Conservation (phyloP, 2,888 invertebrate genomes). For the Tachina fera region DNA sequence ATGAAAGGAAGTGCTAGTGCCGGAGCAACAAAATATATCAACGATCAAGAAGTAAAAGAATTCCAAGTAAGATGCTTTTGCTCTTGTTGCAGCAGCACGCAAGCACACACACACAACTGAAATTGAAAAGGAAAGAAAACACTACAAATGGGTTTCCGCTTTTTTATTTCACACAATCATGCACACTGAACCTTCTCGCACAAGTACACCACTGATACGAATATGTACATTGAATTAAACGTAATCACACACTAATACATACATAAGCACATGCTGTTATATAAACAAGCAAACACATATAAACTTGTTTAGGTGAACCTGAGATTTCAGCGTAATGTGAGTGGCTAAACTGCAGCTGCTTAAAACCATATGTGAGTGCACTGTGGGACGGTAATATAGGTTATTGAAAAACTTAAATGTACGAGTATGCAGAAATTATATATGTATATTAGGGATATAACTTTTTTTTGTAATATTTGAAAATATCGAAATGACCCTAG, state of each 20-base stretch:
- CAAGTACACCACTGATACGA: background rate
- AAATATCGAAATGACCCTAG: too few relatives aligned
- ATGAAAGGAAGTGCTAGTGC: constrained; percentile 35
- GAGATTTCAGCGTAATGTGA: background rate
- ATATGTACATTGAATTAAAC: background rate
- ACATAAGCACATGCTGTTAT: background rate
- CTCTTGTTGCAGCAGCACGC: constrained; percentile 35
- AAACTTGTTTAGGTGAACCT: background rate
- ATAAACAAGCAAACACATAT: background rate
- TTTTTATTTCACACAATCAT: constrained; percentile 29
- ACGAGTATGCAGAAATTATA: too few relatives aligned
- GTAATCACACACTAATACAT: background rate
- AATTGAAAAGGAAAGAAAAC: constrained; percentile 63
- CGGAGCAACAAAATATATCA: constrained; percentile 11
- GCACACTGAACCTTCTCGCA: constrained; percentile 9
- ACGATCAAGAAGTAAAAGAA: constrained; percentile 24
- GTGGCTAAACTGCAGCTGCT: constrained; percentile 21
- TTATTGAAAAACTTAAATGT: too few relatives aligned
- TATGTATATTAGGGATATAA: too few relatives aligned
- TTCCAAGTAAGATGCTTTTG: constrained; percentile 37
- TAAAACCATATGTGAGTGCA: background rate
- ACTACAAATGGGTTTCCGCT: constrained; percentile 70
- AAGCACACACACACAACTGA: constrained; percentile 1
- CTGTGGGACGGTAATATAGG: background rate
- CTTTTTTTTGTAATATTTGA: too few relatives aligned